Evolutionary conservation across 2,797 vertebrate genomes (phyloP).

Genomic region (Gila robusta): DNA sequence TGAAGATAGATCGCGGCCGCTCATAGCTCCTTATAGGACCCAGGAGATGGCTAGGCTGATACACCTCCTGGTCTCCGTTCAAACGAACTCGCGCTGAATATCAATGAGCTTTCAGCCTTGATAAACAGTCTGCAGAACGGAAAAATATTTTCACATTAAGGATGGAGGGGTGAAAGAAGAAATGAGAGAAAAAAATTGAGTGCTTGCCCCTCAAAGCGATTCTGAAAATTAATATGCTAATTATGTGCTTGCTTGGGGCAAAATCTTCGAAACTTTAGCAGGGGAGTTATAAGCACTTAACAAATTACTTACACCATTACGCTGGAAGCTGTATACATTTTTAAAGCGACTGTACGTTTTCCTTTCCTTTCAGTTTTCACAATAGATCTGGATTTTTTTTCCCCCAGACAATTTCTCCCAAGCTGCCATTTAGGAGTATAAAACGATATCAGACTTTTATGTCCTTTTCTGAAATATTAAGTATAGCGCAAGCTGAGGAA

Average conservation of each 20-base stretch:
- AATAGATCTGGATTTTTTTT: slow-evolving; percentile 65
- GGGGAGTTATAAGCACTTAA: slow-evolving; percentile 77
- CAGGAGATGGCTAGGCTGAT: slow-evolving; percentile 63
- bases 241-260: slow-evolving; percentile 71
- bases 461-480: slow-evolving; percentile 65
- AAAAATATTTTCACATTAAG: slow-evolving; percentile 70
- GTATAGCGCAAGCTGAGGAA: slow-evolving; percentile 53
- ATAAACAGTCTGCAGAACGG: slow-evolving; percentile 66
- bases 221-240: slow-evolving; percentile 77
- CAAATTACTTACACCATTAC: slow-evolving; percentile 76
- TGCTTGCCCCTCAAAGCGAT: slow-evolving; percentile 71
- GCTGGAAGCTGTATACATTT: slow-evolving; percentile 74
- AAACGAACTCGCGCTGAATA: slow-evolving; percentile 54
- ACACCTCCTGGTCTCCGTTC: slow-evolving; percentile 61
- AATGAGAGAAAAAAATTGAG: slow-evolving; percentile 60
- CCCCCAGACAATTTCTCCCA: slow-evolving; percentile 61
- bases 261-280: slow-evolving; percentile 74
- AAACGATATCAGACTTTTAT: slow-evolving; percentile 65
- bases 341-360: slow-evolving; percentile 69
- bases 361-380: slow-evolving; percentile 59
- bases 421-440: slow-evolving; percentile 67
- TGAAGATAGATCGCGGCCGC: slow-evolving; percentile 68
- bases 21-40: slow-evolving; percentile 65
- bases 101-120: slow-evolving; percentile 62
- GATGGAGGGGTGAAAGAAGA: slow-evolving; percentile 41